Evolutionary conservation across 2,888 invertebrate species (phyloP).

Genomic region (Brassicogethes aeneus): DNA sequence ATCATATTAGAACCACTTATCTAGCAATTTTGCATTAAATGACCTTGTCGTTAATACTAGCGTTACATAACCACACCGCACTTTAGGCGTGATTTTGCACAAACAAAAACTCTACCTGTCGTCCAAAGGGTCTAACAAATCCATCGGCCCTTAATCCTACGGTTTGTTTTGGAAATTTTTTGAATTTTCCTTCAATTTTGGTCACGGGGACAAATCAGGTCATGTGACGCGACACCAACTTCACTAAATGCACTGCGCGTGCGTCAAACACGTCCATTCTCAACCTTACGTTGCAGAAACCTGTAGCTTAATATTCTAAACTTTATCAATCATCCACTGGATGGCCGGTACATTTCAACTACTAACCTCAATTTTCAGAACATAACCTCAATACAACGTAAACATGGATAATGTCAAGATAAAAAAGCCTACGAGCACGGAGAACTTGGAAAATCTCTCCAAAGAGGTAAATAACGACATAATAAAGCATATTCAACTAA

Average conservation of each 20-base stretch:
- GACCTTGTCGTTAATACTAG: slow-evolving; percentile 19
- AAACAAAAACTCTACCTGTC: slow-evolving; percentile 44
- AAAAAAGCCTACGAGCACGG: no score
- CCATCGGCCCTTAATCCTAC: slow-evolving; percentile 38
- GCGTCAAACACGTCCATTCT: no score
- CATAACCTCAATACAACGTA: no score
- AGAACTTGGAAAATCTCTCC: no score
- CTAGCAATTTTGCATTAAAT: slow-evolving; percentile 8
- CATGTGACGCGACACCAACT: slow-evolving; percentile 50
- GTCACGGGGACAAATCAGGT: slow-evolving; percentile 66
- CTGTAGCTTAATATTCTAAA: no score
- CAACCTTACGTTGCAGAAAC: no score
- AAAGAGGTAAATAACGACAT: no score
- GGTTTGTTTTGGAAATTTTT: slow-evolving; percentile 42
- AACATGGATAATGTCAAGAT: no score
- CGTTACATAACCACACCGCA: slow-evolving; percentile 21
- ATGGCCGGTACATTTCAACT: no score
- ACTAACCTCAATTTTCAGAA: no score
- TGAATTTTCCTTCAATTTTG: slow-evolving; percentile 60
- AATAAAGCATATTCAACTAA: no score
- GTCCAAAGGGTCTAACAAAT: slow-evolving; percentile 53
- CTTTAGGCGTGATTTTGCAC: neutral
- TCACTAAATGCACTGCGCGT: slow-evolving; percentile 15
- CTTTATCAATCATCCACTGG: no score
- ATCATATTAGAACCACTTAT: slow-evolving; percentile 13